Evolutionary conservation across 2,113 vertebrate genomes (phyloP).

Genomic region (Promerops cafer): DNA sequence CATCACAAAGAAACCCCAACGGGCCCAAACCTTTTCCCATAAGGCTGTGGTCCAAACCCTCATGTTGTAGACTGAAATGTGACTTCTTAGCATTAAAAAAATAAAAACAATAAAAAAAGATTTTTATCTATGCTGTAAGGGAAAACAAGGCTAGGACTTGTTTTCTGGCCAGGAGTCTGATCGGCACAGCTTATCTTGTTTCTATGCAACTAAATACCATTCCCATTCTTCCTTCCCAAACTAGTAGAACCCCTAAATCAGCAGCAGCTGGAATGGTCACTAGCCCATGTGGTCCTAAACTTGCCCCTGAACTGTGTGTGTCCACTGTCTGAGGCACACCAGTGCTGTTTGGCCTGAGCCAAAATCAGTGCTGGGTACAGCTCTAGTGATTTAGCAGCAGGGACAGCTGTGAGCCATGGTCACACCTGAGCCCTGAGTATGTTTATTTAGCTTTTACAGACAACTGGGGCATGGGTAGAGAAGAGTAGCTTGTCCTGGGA

Average conservation of each 20-base stretch:
- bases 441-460: neutral
- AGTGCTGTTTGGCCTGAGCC: neutral
- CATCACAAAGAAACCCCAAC: neutral
- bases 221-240: neutral
- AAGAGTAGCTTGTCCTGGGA: neutral
- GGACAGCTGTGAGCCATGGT: neutral
- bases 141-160: neutral
- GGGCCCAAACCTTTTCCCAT: neutral
- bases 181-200: neutral
- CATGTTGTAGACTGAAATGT: neutral
- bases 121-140: neutral
- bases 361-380: neutral
- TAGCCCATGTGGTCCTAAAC: neutral
- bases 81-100: neutral
- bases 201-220: neutral
- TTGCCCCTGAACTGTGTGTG: neutral
- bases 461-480: neutral
- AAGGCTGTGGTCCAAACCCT: neutral
- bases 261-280: neutral
- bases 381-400: neutral
- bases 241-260: neutral
- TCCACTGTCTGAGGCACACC: too few relatives aligned
- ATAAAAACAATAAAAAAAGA: neutral
- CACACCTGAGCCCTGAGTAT: neutral
- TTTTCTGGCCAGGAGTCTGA: neutral